Conservation (phyloP, 2,888 invertebrate species). For the Schrankia costaestrigalis region DNA sequence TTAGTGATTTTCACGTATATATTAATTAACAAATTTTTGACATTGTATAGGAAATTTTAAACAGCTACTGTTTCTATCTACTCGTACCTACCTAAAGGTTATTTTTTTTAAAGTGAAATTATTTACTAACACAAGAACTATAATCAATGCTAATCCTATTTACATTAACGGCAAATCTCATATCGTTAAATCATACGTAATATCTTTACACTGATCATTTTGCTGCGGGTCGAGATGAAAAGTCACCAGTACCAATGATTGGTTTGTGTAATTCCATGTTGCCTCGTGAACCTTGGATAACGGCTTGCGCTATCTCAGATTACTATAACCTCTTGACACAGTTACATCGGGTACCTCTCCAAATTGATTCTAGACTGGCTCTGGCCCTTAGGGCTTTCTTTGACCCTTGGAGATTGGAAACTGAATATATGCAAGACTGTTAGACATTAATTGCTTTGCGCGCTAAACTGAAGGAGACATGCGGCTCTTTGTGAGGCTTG, state of each 20-base stretch:
- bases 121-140: too few species aligned
- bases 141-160: too few species aligned
- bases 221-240: slow-evolving; percentile 52
- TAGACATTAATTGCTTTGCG: not conserved
- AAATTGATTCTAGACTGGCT: slow-evolving; percentile 64
- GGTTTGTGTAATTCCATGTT: slow-evolving; percentile 68
- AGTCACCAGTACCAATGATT: slow-evolving; percentile 60
- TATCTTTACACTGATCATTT: slow-evolving; percentile 38
- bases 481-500: too few species aligned
- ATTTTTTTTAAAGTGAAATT: too few species aligned
- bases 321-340: slow-evolving; percentile 73
- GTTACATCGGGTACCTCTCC: slow-evolving; percentile 53
- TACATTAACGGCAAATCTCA: too few species aligned
- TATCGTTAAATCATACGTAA: too few species aligned
- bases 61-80: too few species aligned
- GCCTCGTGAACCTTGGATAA: slow-evolving; percentile 63
- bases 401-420: slow-evolving; percentile 14
- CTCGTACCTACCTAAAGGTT: too few species aligned
- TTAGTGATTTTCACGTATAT: too few species aligned
- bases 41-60: too few species aligned
- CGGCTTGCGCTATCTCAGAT: slow-evolving; percentile 50
- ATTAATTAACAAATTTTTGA: too few species aligned
- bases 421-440: slow-evolving; percentile 1
- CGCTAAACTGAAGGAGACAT: too few species aligned
- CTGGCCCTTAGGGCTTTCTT: slow-evolving; percentile 34